Evolutionary conservation across 2,888 invertebrate species (phyloP), one percentile per base, ranked within the genome.

Genomic region (Drosophila kokeensis): DNA sequence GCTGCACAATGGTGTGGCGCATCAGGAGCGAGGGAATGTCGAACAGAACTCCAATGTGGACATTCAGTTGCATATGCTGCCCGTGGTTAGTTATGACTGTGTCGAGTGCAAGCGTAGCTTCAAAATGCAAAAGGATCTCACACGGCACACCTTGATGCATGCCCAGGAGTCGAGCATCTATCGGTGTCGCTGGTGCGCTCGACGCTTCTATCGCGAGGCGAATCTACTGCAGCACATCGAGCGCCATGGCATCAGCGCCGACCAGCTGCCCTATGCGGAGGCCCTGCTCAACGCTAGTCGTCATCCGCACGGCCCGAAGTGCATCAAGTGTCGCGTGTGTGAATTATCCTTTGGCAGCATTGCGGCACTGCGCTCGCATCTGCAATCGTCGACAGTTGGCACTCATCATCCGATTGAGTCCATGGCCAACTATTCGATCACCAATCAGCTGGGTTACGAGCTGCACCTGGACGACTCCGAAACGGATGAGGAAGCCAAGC

Each of bases 381-480:
- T 91, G 48, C 61, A 73, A 45, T 73, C 79, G 2, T 57, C 76
- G 7, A 52, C 77, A 1, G 30, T 24, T 1, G 67, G 73, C 1
- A 74, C 71, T 10, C 88, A 91, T 68, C 83, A 89, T 58, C 68
- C 64, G 2, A 60, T 69, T 2, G 48, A 48, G 21, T 88, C 92
- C 1, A 32, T 82, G 63, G 68, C 83, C n/a, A 89, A 87, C 72
- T 93, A 93, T 76, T 92, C 93, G 0, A 92, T 92, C 27, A 91
- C 91, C 24, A 92, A 92, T 69, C 84, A 90, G 36, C 73, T 89
- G 40, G 93, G 93, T 29, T 92, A 89, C 48, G 93, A 93, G 69
- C 67, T 93, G 67, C 82, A 90, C 18, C 69, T 93, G 38, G 91
- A 92, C 11, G 93, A 93, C 76, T 93, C 93, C 2, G 93, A 93